These are phyloP conservation scores for Brachyhypopomus occidentalis DNA, from an alignment of 2,113 vertebrate genomes.

Conservation along the genomic window DNA sequence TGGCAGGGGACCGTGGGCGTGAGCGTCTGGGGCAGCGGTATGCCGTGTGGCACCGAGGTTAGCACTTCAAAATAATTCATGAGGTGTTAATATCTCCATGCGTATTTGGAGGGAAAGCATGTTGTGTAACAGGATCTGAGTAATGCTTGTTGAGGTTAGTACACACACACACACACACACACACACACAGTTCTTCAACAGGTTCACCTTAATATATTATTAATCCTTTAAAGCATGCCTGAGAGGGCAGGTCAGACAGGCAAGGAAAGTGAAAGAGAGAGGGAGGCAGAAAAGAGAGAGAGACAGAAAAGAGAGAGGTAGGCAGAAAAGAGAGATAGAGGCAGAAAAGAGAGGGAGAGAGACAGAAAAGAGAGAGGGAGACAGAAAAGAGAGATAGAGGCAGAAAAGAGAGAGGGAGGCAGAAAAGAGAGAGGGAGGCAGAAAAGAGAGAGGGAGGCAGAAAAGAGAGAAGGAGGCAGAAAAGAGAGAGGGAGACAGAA, in stretches of 20 bases:
- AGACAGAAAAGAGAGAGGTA: background rate
- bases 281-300: background rate
- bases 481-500: conserved; percentile 19
- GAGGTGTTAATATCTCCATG: background rate
- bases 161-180: background rate
- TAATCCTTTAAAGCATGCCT: background rate
- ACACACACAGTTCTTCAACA: background rate
- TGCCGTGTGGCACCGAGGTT: too few species aligned
- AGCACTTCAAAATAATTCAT: background rate
- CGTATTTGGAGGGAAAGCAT: background rate
- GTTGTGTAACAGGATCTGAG: conserved; percentile 14
- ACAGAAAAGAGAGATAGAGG: background rate
- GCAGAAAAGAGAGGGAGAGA: too few species aligned
- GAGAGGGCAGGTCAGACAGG: background rate
- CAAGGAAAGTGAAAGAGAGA: background rate
- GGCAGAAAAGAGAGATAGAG: too few species aligned
- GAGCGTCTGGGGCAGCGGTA: too few species aligned
- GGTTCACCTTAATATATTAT: background rate
- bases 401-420: conserved; percentile 14
- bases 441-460: background rate
- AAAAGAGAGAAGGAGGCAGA: too few species aligned
- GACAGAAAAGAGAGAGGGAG: background rate
- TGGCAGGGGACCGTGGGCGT: too few species aligned
- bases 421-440: background rate
- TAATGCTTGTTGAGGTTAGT: background rate